Conservation (phyloP, 1,140 invertebrate species). For the Cecropterus lyciades region DNA sequence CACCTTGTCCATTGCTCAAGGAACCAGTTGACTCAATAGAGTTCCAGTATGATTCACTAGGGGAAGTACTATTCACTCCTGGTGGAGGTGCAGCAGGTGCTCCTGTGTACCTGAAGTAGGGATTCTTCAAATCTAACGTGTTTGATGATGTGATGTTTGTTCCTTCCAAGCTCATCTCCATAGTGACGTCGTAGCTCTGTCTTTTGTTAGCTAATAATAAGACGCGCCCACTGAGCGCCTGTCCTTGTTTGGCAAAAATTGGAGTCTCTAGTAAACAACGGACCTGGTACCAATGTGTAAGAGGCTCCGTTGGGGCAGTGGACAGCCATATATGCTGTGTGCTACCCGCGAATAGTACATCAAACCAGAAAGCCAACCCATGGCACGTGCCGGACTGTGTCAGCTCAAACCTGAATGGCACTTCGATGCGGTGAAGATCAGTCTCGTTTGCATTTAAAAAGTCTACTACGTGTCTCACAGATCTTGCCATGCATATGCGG, state of each 20-base stretch:
- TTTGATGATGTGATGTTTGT: slow-evolving; percentile 93
- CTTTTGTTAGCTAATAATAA: slow-evolving; percentile 96
- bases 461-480: slow-evolving; percentile 97
- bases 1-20: slow-evolving; percentile 72
- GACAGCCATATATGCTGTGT: slow-evolving; percentile 97
- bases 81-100: slow-evolving; percentile 95
- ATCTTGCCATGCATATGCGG: slow-evolving; percentile 98
- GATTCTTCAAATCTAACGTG: slow-evolving; percentile 98
- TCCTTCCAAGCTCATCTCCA: slow-evolving; percentile 96
- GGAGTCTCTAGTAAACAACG: slow-evolving; percentile 97
- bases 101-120: slow-evolving; percentile 97
- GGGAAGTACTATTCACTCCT: slow-evolving; percentile 94
- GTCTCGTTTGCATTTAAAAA: slow-evolving; percentile 97
- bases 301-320: slow-evolving; percentile 98
- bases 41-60: slow-evolving; percentile 96
- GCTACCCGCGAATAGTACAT: slow-evolving; percentile 98
- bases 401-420: slow-evolving; percentile 97
- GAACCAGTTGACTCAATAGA: slow-evolving; percentile 89
- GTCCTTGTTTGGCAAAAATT: slow-evolving; percentile 97
- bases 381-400: slow-evolving; percentile 97
- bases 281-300: slow-evolving; percentile 99
- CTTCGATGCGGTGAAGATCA: slow-evolving; percentile 97
- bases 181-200: slow-evolving; percentile 99
- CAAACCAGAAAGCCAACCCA: slow-evolving; percentile 99
- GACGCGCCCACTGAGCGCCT: slow-evolving; percentile 94